A percentile compares a stretch with the other conserved stretches of the same genome.
phyloP scores from a whole-genome alignment of 2,113 vertebrate species.

The Nothoprocta pentlandii region DNA sequence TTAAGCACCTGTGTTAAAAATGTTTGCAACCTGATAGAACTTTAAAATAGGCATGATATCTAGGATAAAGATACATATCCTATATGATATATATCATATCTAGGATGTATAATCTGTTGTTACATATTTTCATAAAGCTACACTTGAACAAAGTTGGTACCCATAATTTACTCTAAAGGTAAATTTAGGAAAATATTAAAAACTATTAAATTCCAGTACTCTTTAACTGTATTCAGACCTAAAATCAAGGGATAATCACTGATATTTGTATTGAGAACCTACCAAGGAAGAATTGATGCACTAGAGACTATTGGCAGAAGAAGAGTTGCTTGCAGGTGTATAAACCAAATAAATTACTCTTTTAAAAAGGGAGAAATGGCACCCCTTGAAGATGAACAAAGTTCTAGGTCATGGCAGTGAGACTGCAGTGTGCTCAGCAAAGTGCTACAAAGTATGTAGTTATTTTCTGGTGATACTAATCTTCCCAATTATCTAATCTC shows the following conservation, averaged over 20 bases:
- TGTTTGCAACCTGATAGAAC: too few relatives aligned
- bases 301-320: not conserved
- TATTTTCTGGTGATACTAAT: not conserved
- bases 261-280: not conserved
- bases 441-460: not conserved
- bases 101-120: too few relatives aligned
- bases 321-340: not conserved
- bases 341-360: not conserved
- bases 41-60: too few relatives aligned
- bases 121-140: not conserved
- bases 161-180: not conserved
- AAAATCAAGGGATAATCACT: not conserved
- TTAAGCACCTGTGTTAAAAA: too few relatives aligned
- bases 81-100: too few relatives aligned
- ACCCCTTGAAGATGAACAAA: not conserved
- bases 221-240: not conserved
- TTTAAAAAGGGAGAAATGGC: not conserved
- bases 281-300: not conserved
- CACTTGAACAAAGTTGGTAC: not conserved
- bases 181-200: not conserved
- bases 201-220: not conserved
- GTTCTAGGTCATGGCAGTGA: not conserved
- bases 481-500: not conserved
- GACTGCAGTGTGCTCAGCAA: not conserved
- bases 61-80: too few relatives aligned